These are phyloP conservation scores for Tinamus guttatus DNA, from an alignment of 2,113 vertebrate genomes.

Conservation along the genomic window DNA sequence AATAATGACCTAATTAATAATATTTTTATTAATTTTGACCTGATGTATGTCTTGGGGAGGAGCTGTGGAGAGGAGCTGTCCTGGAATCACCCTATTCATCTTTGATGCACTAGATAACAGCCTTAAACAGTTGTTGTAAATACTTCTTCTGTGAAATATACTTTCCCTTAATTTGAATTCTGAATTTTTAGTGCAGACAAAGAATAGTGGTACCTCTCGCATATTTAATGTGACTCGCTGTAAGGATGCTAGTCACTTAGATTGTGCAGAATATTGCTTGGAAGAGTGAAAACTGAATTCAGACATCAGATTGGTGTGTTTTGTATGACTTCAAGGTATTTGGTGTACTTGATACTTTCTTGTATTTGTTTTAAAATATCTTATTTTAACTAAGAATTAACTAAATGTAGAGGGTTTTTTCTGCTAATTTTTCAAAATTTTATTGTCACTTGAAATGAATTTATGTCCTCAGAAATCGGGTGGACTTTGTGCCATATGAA, in stretches of 20 bases:
- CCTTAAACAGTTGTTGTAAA: not conserved
- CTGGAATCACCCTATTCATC: not conserved
- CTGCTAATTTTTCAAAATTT: not conserved
- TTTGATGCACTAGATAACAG: not conserved
- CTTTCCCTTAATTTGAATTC: not conserved
- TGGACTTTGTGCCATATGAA: constrained; percentile 93
- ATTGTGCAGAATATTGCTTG: not conserved
- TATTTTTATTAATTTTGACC: too few species aligned
- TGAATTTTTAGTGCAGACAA: not conserved
- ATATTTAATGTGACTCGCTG: not conserved
- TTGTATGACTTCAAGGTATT: not conserved
- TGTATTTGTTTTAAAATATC: too few species aligned
- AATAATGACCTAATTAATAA: too few species aligned
- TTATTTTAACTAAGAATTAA: too few species aligned
- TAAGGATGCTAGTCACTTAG: not conserved
- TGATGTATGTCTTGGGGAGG: not conserved
- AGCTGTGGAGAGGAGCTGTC: not conserved
- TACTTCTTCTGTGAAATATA: not conserved
- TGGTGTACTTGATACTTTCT: not conserved
- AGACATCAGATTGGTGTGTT: not conserved
- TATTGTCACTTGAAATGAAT: not conserved
- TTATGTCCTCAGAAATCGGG: constrained; percentile 83
- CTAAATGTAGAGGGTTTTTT: not conserved
- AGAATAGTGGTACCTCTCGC: not conserved
- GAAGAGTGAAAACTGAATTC: not conserved